These are phyloP conservation scores for Hesperophylax magnus DNA, from an alignment of 1,140 invertebrate species.

Conservation along the genomic window DNA sequence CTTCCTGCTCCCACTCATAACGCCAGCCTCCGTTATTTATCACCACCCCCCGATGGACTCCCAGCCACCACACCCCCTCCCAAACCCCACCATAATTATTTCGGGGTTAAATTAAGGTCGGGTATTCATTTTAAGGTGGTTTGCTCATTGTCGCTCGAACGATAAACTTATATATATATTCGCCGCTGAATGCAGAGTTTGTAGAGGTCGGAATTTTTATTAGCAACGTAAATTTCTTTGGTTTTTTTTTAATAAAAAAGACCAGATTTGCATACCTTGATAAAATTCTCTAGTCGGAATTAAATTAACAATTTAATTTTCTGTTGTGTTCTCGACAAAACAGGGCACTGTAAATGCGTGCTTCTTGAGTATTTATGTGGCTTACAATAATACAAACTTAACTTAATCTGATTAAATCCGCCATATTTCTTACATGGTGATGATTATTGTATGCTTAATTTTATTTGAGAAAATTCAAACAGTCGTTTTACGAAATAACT, in stretches of 20 bases:
- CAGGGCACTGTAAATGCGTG: background rate
- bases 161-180: conserved; percentile 50
- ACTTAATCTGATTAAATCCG: too few relatives aligned
- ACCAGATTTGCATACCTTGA: conserved; percentile 1
- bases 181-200: conserved; percentile 19
- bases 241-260: conserved; percentile 13
- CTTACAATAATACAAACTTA: too few relatives aligned
- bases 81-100: conserved; percentile 50
- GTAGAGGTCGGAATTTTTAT: conserved; percentile 6
- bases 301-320: conserved; percentile 11
- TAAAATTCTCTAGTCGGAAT: conserved; percentile 2
- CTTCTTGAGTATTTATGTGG: background rate
- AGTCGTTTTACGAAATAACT: too few relatives aligned
- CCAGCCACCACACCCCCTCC: conserved; percentile 23
- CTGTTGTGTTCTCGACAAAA: conserved; percentile 6
- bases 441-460: too few relatives aligned
- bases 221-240: conserved; percentile 30
- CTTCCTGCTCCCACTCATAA: conserved; percentile 43
- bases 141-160: conserved; percentile 52
- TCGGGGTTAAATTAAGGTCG: conserved; percentile 56
- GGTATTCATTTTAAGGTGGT: conserved; percentile 56
- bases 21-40: conserved; percentile 52
- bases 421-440: too few relatives aligned
- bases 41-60: conserved; percentile 2
- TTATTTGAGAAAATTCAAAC: too few relatives aligned